Conservation (phyloP, 2,113 vertebrate genomes). For the Sus scrofa region T2T-Sscrofa CM000815.6:103267001-103267500, state of each 20-base stretch:
- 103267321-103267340: too few species aligned
- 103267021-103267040: background rate
- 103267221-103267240: slow-evolving; percentile 12
- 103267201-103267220: background rate
- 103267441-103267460: too few species aligned
- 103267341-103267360: too few species aligned
- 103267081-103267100: background rate
- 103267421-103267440: too few species aligned
- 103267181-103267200: background rate
- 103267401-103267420: too few species aligned
- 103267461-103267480: too few species aligned
- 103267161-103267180: background rate
- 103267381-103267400: too few species aligned
- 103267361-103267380: too few species aligned
- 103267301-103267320: too few species aligned
- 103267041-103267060: background rate
- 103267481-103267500: slow-evolving; percentile 1
- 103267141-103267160: background rate
- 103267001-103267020: background rate
- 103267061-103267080: background rate
- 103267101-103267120: background rate
- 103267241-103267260: background rate
- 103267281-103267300: too few species aligned
- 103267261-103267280: too few species aligned
- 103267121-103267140: background rate